phyloP scores from a whole-genome alignment of 2,888 invertebrate species.

The Xanthorhoe designata region DNA sequence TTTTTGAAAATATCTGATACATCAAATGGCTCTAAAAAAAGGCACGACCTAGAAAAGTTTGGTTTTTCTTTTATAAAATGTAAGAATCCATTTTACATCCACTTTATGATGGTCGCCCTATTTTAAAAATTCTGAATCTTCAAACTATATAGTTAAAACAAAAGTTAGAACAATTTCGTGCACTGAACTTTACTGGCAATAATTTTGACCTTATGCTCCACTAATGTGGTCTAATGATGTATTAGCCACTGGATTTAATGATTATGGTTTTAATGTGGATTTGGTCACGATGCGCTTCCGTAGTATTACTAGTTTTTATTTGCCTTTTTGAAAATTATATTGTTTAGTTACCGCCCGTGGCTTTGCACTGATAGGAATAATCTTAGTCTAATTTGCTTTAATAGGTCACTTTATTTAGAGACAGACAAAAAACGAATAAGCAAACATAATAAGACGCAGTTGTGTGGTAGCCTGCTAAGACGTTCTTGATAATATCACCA shows the following conservation, averaged over 20 bases:
- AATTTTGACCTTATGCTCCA: conserved; percentile 42
- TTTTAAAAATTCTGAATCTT: background rate
- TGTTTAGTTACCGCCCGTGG: conserved; percentile 37
- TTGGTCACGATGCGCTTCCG: conserved; percentile 72
- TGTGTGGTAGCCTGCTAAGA: no score
- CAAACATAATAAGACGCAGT: no score
- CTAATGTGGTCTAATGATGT: conserved; percentile 66
- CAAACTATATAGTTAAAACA: background rate
- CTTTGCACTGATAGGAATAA: background rate
- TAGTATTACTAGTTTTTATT: conserved; percentile 46
- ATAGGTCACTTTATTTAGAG: background rate
- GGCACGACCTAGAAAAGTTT: no score
- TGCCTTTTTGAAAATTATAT: conserved; percentile 57
- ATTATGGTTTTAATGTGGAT: conserved; percentile 69
- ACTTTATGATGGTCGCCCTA: background rate
- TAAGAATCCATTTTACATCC: background rate
- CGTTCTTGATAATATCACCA: no score
- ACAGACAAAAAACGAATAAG: no score
- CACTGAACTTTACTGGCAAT: conserved; percentile 20
- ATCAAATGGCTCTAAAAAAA: no score
- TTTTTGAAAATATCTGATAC: no score
- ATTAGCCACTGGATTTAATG: conserved; percentile 66
- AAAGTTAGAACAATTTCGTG: conserved; percentile 8
- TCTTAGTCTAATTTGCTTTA: background rate
- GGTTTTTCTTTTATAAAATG: no score